phyloP scores from a whole-genome alignment of 2,113 vertebrate species.

The Xenopus laevis region DNA sequence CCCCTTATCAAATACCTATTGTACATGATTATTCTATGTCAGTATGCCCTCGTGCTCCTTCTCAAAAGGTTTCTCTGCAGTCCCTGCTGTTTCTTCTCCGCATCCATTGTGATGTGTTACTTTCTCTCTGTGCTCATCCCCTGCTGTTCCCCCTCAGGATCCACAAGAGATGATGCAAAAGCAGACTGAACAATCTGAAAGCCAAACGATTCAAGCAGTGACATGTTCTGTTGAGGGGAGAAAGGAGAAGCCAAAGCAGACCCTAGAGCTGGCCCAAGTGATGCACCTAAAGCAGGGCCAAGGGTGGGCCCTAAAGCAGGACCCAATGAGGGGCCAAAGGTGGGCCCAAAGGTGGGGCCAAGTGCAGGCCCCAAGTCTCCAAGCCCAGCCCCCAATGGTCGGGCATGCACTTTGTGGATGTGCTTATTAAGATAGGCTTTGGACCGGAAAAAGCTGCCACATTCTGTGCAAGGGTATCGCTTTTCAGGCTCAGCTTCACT shows the following conservation, averaged over 20 bases:
- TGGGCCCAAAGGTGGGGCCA: conserved; percentile 23
- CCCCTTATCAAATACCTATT: background rate
- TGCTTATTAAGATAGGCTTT: conserved; percentile 99
- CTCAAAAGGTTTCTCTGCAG: no score
- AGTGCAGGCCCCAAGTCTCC: conserved; percentile 66
- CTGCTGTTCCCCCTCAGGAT: conserved; percentile 87
- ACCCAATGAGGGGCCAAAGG: conserved; percentile 20
- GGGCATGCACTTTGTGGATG: conserved; percentile 91
- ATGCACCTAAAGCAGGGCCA: conserved; percentile 57
- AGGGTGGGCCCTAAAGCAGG: conserved; percentile 23
- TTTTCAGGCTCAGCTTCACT: conserved; percentile 80
- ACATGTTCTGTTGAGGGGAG: conserved; percentile 98
- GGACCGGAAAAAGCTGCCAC: conserved; percentile 94
- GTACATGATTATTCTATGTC: background rate
- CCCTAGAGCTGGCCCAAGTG: conserved; percentile 47
- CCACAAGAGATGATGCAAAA: conserved; percentile 91
- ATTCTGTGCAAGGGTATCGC: conserved; percentile 89
- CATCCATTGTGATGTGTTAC: conserved; percentile 62
- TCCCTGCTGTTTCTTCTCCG: background rate
- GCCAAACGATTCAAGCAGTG: conserved; percentile 94
- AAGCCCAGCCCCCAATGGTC: conserved; percentile 71
- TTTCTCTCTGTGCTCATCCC: conserved; percentile 87
- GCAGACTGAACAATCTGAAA: conserved; percentile 99
- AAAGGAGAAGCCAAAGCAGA: conserved; percentile 76
- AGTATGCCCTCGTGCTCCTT: no score